Percentiles rank a stretch among this genome's conserved stretches.
Conservation (phyloP, 2,113 vertebrate genomes). For the Silurus glanis region DNA sequence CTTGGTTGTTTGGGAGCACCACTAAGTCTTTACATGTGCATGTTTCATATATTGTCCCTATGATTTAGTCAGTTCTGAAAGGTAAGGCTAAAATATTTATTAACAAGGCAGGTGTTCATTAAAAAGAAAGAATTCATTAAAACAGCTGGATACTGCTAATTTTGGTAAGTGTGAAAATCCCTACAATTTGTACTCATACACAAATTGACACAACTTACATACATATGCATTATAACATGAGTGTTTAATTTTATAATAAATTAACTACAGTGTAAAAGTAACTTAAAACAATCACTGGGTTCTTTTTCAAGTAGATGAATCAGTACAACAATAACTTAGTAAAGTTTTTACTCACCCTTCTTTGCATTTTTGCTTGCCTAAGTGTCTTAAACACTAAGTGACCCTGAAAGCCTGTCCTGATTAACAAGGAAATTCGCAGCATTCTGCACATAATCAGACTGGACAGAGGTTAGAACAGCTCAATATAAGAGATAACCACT, state of each 20-base stretch:
- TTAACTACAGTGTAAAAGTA: neutral
- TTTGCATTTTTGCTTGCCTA: slow-evolving; percentile 73
- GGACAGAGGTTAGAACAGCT: slow-evolving; percentile 96
- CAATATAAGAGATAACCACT: slow-evolving; percentile 93
- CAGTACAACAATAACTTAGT: slow-evolving; percentile 63
- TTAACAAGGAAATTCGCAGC: slow-evolving; percentile 86
- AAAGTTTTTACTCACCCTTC: slow-evolving; percentile 55
- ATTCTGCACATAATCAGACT: slow-evolving; percentile 85
- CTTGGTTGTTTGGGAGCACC: neutral
- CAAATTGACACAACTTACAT: neutral
- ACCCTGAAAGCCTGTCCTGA: slow-evolving; percentile 76
- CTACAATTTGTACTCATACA: slow-evolving; percentile 8
- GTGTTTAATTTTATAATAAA: neutral
- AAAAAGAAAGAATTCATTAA: slow-evolving; percentile 51
- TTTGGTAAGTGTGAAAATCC: slow-evolving; percentile 28
- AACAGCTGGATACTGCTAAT: slow-evolving; percentile 53
- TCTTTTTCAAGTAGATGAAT: slow-evolving; percentile 59
- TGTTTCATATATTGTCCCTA: neutral
- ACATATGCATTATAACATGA: neutral
- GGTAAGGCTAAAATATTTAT: slow-evolving; percentile 49
- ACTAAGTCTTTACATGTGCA: slow-evolving; percentile 2
- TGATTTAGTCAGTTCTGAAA: slow-evolving; percentile 22
- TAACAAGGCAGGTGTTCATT: slow-evolving; percentile 55
- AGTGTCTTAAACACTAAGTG: slow-evolving; percentile 69
- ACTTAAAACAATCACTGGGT: neutral